Evolutionary conservation across 2,888 invertebrate species (phyloP), one percentile per base, ranked within the genome.

Genomic region (Odontocolon sp.): DNA sequence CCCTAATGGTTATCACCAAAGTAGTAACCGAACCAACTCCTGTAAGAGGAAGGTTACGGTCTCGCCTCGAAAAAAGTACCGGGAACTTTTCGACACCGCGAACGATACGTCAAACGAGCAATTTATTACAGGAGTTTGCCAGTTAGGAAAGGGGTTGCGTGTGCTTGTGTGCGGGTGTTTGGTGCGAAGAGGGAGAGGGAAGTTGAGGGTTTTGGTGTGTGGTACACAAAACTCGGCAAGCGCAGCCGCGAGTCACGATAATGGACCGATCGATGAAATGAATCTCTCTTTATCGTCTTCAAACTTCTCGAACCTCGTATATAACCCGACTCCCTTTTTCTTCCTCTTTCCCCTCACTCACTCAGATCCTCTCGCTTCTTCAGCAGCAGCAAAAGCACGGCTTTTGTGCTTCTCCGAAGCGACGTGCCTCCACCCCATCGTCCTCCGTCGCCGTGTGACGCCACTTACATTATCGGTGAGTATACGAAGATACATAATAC

Each of bases 281-380:
- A 85, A 86, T 87, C 87, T 86, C 82, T 85, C 83, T 86, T 87
- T 85, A 87, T 83, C 81, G 82, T 78, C 78, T 76, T 75, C 72
- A 76, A 85, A 84, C 80, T 85, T 84, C 76, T 73, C 72, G 54
- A 78, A 75, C 74, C 33, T 67, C 79, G 78, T 85, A 86, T 73
- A 81, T 81, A 82, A 79, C 66, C 57, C 47, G 54, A 54, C 26
- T 26, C 54, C 45, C 36, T 28, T 64, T 11, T 57, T 57, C 57
- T 63, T 75, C 42, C 23, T 50, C 33, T n/a, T 16, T 21, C 18
- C 31, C 59, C 8, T 40, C 36, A 8, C 14, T 26, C 36, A 11
- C 31, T 63, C 38, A 18, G 16, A 21, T 50, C 31, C 38, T 69
- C 28, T 38, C 40, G 38, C 66, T 50, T 47, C 63, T 54, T 42